Base-by-base conservation (phyloP, 2,113 vertebrate species). In the Vulpes ferrilata region DNA sequence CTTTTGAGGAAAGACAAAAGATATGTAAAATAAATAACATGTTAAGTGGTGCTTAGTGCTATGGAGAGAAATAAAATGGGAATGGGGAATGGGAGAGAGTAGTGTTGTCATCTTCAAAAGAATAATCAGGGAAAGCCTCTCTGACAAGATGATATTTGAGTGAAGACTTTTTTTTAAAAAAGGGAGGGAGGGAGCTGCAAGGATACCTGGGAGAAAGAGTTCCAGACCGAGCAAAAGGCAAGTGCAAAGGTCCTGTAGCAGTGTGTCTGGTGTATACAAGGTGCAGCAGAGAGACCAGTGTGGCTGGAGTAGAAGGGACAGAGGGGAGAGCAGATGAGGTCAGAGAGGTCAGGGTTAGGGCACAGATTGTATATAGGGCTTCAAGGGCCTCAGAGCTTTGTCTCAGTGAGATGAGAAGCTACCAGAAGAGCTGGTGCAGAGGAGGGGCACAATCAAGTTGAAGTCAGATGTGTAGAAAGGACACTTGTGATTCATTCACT, bases 381-480 rank as follows among this genome's bases (percentile, higher is more conserved):
- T 81, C 0, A 0, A 32, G 30, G 51, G 51, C 32, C 74, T 81
- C 30, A 38, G 59, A 76, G 48, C 71, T 94, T 83, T 90, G 59
- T 86, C 90, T 84, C 67, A 2, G 35, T 92, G 74, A 89, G 69
- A 74, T 2, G 27, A 88, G 95, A 92, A 87, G 16, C n/a, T 93
- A 30, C 67, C 64, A 48, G 5, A 53, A 65, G 62, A 81, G 48
- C 23, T 32, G 71, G 64, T 87, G 85, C 85, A 88, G 76, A 90
- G 51, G n/a, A 83, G 57, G 74, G 25, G 27, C 38, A 22, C 53
- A 62, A 65, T 84, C 30, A 15, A 84, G 55, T 88, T 27, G 62
- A 62, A 86, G 88, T 67, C 93, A 76, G 83, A 74, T 87, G 80
- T 90, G 59, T 62, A 82, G 69, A 89, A 95, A 90, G 38, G 62